These are phyloP conservation scores for Habrosyne pyritoides DNA, from an alignment of 2,888 invertebrate genomes.

Conservation along the genomic window DNA sequence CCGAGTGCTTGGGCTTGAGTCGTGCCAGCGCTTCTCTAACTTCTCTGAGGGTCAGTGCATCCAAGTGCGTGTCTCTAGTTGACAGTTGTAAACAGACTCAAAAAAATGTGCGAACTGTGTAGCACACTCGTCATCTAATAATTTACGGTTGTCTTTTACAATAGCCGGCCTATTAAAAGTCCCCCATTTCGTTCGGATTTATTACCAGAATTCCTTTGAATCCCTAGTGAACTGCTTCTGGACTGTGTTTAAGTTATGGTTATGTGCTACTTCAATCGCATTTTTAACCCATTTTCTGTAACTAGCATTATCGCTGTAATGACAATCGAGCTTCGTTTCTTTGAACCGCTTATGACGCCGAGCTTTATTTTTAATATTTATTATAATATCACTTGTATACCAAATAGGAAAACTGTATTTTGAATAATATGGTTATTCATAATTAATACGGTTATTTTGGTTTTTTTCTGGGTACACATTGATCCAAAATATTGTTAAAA, in stretches of 20 bases:
- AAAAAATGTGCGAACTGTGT: not conserved
- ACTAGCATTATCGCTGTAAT: constrained; percentile 17
- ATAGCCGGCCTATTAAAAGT: not conserved
- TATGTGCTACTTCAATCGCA: not conserved
- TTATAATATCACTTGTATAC: constrained; percentile 19
- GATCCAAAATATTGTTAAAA: constrained; percentile 14
- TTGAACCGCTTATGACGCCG: constrained; percentile 14
- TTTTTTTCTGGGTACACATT: constrained; percentile 20
- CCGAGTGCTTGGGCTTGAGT: constrained; percentile 1
- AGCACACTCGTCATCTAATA: not conserved
- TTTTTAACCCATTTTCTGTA: constrained; percentile 14
- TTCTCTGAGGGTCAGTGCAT: not conserved
- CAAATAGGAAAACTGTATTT: constrained; percentile 21
- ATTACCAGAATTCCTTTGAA: not conserved
- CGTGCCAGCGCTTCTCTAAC: not conserved
- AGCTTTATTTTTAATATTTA: constrained; percentile 14
- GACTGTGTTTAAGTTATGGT: not conserved
- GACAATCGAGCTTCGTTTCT: constrained; percentile 3
- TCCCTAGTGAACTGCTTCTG: not conserved
- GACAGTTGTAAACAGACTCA: not conserved
- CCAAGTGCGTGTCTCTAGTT: not conserved
- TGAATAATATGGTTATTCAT: too few relatives aligned
- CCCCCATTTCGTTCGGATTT: not conserved
- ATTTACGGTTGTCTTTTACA: not conserved
- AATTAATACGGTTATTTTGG: too few relatives aligned